Conservation (phyloP, 2,888 invertebrate genomes). For the Macaria liturata region DNA sequence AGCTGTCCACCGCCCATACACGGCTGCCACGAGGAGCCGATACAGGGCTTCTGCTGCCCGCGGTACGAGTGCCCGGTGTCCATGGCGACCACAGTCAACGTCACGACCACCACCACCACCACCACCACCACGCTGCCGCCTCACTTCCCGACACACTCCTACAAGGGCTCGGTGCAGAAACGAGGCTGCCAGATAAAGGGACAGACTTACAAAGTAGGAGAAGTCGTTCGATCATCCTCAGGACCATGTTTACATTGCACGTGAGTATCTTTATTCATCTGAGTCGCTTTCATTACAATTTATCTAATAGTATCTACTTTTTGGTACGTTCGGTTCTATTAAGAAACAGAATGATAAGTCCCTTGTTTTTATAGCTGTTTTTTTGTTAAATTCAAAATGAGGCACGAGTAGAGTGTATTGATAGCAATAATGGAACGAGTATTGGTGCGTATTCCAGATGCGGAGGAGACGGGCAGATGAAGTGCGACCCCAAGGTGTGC, state of each 20-base stretch:
- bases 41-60: conserved; percentile 97
- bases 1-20: conserved; percentile 97
- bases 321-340: too few species aligned
- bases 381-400: too few species aligned
- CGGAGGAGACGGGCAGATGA: conserved; percentile 96
- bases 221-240: conserved; percentile 92
- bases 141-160: conserved; percentile 91
- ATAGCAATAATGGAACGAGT: background rate
- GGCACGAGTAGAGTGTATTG: too few species aligned
- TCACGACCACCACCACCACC: conserved; percentile 94
- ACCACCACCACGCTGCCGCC: conserved; percentile 94
- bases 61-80: conserved; percentile 96
- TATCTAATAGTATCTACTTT: too few species aligned
- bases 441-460: conserved; percentile 84
- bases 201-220: conserved; percentile 92
- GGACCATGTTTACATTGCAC: conserved; percentile 97
- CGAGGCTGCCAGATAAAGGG: conserved; percentile 94
- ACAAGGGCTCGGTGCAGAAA: conserved; percentile 88
- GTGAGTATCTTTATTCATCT: conserved; percentile 83
- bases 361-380: too few species aligned
- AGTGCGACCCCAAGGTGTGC: conserved; percentile 95
- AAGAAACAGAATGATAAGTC: too few species aligned
- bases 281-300: too few species aligned
- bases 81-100: conserved; percentile 91
- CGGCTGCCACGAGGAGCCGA: conserved; percentile 95